These are phyloP conservation scores for Rhinolophus sinicus DNA, from an alignment of 2,113 vertebrate species.

Conservation along the genomic window DNA sequence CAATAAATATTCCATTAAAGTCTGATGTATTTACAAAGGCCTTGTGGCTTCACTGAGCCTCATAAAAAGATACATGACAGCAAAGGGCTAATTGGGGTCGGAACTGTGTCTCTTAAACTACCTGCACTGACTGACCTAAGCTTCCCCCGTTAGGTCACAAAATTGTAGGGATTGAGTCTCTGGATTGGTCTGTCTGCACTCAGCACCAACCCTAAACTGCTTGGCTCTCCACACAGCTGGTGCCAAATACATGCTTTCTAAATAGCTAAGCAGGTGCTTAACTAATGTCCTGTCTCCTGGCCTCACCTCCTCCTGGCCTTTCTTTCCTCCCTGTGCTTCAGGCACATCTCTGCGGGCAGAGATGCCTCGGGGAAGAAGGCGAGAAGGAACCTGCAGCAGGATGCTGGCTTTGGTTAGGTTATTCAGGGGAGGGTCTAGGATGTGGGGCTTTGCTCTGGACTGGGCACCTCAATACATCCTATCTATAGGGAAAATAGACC, in stretches of 20 bases:
- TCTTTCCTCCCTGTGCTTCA: not conserved
- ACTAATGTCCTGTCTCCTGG: not conserved
- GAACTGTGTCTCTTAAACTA: not conserved
- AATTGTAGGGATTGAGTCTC: not conserved
- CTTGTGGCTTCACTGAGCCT: not conserved
- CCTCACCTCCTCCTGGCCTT: not conserved
- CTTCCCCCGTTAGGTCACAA: not conserved
- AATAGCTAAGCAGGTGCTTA: not conserved
- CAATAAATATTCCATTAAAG: not conserved
- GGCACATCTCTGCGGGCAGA: not conserved
- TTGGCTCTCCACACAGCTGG: not conserved
- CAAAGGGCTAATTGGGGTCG: accelerated
- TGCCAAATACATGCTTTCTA: not conserved
- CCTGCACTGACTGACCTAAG: not conserved
- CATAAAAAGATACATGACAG: not conserved
- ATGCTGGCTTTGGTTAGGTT: not conserved
- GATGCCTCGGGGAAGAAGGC: not conserved
- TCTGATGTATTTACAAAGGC: not conserved
- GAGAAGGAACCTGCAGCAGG: not conserved
- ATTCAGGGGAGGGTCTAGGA: not conserved
- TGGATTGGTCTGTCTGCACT: not conserved
- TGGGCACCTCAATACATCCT: not conserved
- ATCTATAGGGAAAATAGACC: not conserved
- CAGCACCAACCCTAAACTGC: not conserved
- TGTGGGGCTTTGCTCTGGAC: not conserved